Evolutionary conservation across 2,888 invertebrate genomes (phyloP).

Genomic region (Neoscelio sp.): DNA sequence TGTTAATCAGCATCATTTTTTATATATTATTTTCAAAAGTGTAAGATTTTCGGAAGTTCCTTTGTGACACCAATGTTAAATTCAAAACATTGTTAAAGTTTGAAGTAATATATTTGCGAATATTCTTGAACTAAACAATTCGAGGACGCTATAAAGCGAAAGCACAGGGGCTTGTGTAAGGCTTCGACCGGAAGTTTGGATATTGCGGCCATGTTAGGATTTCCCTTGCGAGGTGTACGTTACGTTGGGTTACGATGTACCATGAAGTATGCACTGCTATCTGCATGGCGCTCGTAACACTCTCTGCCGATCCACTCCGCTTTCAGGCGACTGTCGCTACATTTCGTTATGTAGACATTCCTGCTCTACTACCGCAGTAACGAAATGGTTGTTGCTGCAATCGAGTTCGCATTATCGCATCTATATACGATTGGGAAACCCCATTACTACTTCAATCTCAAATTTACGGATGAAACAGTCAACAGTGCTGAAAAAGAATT

Average conservation of each 20-base stretch:
- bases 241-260: slow-evolving; percentile 75
- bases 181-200: slow-evolving; percentile 70
- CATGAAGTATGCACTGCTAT: slow-evolving; percentile 81
- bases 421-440: slow-evolving; percentile 29
- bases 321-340: slow-evolving; percentile 66
- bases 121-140: slow-evolving; percentile 54
- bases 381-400: slow-evolving; percentile 57
- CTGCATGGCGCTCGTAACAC: slow-evolving; percentile 73
- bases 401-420: slow-evolving; percentile 66
- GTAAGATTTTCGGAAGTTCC: no score
- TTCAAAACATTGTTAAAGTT: slow-evolving; percentile 39
- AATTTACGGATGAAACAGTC: slow-evolving; percentile 52
- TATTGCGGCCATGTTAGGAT: slow-evolving; percentile 76
- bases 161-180: slow-evolving; percentile 39
- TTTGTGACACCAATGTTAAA: slow-evolving; percentile 3
- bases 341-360: slow-evolving; percentile 56
- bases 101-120: slow-evolving; percentile 44
- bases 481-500: slow-evolving; percentile 32
- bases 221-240: slow-evolving; percentile 81
- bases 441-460: slow-evolving; percentile 52
- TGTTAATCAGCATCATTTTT: no score
- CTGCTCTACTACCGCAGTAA: slow-evolving; percentile 23
- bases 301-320: slow-evolving; percentile 70
- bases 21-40: no score
- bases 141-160: slow-evolving; percentile 50